Evolutionary conservation across 2,797 vertebrate genomes (phyloP).

Genomic region (Schizopygopsis pylzovi): DNA sequence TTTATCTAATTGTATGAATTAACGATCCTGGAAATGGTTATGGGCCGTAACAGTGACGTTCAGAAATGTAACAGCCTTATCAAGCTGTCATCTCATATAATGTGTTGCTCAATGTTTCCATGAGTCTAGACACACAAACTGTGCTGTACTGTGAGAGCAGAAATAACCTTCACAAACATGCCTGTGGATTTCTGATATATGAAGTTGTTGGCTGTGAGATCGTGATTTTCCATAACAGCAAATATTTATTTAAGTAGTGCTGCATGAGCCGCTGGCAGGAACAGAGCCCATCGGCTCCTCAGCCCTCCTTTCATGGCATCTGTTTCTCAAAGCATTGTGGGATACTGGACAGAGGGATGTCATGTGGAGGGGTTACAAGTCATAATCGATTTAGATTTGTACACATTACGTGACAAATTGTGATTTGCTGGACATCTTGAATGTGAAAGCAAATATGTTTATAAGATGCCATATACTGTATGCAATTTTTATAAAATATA

Average conservation of each 20-base stretch:
- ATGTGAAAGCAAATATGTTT: background rate
- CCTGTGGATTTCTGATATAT: conserved; percentile 44
- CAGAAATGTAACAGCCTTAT: conserved; percentile 26
- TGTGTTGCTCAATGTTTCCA: conserved; percentile 33
- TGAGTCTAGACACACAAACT: conserved; percentile 4
- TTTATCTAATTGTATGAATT: no score
- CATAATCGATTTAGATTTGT: background rate
- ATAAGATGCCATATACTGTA: background rate
- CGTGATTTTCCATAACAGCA: conserved; percentile 70
- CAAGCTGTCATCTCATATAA: conserved; percentile 42
- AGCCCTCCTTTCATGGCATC: conserved; percentile 13
- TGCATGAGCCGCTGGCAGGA: conserved; percentile 24
- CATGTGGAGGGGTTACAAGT: background rate
- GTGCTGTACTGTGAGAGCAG: conserved; percentile 11
- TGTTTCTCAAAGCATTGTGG: conserved; percentile 33
- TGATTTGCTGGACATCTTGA: background rate
- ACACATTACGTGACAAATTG: background rate
- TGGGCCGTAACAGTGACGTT: background rate
- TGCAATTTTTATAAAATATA: no score
- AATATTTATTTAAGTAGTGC: conserved; percentile 64
- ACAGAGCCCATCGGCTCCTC: conserved; percentile 26
- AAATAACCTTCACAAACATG: conserved; percentile 49
- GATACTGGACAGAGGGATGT: conserved; percentile 35
- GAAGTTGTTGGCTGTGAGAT: conserved; percentile 53
- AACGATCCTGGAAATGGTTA: no score